Evolutionary conservation across 1,140 invertebrate species (phyloP).

Genomic region (Bombus vancouverensis): DNA sequence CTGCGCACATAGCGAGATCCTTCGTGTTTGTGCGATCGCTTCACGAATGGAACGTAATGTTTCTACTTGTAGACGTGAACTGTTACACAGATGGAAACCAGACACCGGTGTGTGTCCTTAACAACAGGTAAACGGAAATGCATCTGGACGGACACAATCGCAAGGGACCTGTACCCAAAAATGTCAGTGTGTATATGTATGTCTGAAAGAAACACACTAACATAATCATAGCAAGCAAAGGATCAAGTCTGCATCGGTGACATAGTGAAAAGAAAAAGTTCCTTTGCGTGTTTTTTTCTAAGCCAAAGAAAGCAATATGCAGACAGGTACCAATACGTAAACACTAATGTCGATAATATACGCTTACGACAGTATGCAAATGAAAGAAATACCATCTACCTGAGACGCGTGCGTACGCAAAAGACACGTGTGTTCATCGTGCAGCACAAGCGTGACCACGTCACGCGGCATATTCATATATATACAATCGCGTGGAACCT

Average conservation of each 20-base stretch:
- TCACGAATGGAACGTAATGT: not conserved
- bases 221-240: not conserved
- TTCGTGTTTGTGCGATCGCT: not conserved
- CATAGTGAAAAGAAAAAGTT: not conserved
- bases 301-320: constrained; percentile 4
- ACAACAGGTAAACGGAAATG: constrained; percentile 30
- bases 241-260: not conserved
- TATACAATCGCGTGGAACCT: not conserved
- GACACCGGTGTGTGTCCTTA: not conserved
- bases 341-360: not conserved
- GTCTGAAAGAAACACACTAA: not conserved
- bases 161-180: not conserved
- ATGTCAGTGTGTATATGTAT: not conserved
- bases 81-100: not conserved
- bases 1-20: not conserved
- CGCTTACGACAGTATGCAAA: constrained; percentile 15
- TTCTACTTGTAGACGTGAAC: not conserved
- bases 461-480: not conserved
- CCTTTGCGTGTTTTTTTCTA: not conserved
- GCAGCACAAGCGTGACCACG: not conserved
- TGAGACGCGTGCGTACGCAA: not conserved
- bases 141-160: not conserved
- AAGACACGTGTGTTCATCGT: constrained; percentile 18
- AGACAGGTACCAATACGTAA: not conserved
- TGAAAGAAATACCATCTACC: constrained; percentile 7